phyloP scores from a whole-genome alignment of 2,888 invertebrate species.

The Acleris sparsana region DNA sequence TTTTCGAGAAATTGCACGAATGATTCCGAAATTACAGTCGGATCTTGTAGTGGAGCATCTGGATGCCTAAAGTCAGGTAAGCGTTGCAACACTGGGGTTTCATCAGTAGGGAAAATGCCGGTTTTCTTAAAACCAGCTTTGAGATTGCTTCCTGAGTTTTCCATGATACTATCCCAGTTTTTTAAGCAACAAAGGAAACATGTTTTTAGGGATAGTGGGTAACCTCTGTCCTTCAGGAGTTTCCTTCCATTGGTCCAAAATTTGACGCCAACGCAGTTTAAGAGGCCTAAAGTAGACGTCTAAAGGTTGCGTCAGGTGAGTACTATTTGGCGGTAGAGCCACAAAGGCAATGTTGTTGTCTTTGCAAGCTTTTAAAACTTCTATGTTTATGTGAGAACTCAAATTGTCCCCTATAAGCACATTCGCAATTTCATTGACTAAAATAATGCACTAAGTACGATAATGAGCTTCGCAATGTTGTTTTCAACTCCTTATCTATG shows the following conservation, averaged over 20 bases:
- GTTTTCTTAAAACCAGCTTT: conserved; percentile 1
- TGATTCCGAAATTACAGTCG: background rate
- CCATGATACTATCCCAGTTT: background rate
- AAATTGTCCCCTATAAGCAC: too few relatives aligned
- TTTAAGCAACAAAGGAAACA: background rate
- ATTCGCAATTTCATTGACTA: too few relatives aligned
- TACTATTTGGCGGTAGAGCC: background rate
- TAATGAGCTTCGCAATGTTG: too few relatives aligned
- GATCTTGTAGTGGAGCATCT: background rate
- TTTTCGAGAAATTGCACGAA: background rate
- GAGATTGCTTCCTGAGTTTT: background rate
- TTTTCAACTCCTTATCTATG: too few relatives aligned
- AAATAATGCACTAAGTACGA: too few relatives aligned
- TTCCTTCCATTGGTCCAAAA: background rate
- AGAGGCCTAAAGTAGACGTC: too few relatives aligned
- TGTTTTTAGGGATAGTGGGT: background rate
- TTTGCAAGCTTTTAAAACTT: conserved; percentile 1
- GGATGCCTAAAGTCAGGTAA: background rate
- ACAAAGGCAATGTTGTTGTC: background rate
- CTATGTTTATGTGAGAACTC: background rate
- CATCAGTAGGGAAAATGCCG: background rate
- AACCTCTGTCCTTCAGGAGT: background rate
- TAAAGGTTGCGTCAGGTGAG: too few relatives aligned
- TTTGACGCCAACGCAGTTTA: background rate
- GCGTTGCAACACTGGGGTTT: background rate